Evolutionary conservation across 2,113 vertebrate genomes (phyloP), one percentile per base, ranked within the genome.

Genomic region (Vulpes vulpes): DNA sequence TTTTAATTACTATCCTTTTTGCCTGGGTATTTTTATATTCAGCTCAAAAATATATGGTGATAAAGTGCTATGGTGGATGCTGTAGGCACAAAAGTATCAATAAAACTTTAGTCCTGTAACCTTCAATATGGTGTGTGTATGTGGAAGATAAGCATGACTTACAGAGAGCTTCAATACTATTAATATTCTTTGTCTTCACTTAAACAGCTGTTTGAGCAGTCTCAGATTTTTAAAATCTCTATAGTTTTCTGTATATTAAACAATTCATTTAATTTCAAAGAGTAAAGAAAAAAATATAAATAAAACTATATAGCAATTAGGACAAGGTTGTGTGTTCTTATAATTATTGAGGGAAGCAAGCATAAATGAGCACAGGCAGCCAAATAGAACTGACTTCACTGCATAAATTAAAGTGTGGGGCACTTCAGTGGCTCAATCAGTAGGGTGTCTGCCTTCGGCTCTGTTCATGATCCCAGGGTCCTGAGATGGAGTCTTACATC

Each of bases 251-350:
- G 27, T 43, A 7, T 25, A 55, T 71, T 19, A 82, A 62, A 81
- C 5, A 76, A 76, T 22, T 38, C 25, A 23, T 60, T 82, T 35
- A 71, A 92, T 84, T 62, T 92, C 62, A 95, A 89, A 67, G 23
- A 88, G 9, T 23, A 83, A 92, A 76, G 23, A 64, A 84, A 95
- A 91, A 95, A 51, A 19, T 19, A 5, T 53, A 92, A 62, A 89
- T 69, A 89, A 89, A 83, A 57, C 19, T 22, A 79, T 23, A 9
- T 79, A 84, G n/a, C 59, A 92, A 88, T 43, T 60, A 83, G 15
- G 12, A 64, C 2, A 91, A 83, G 3, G 59, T n/a, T 89, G 6
- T 55, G 8, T 79, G 60, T 35, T 57, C 16, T 74, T 17, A 89
- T 30, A 89, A 95, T 84, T 32, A 62, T 11, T 65, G 71, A 92